Evolutionary conservation across 2,113 vertebrate species (phyloP), one percentile per base, ranked within the genome.

Genomic region (Aythya baeri): DNA sequence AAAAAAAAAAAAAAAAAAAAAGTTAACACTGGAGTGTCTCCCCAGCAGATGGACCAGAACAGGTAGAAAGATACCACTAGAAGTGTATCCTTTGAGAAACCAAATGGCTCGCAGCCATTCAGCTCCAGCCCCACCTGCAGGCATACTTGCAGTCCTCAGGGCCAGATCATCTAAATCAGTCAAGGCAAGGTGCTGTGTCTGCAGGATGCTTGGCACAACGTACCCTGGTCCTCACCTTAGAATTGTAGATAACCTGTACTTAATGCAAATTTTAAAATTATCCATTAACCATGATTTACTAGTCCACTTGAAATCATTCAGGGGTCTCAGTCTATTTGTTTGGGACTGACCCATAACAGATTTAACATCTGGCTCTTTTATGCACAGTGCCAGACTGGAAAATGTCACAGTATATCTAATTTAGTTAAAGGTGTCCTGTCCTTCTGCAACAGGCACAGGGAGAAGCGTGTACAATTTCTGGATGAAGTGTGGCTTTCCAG

Each of bases 401-500:
- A 89, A 67, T n/a, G 62, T 31, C 26, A 1, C 4, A 71, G 57
- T 59, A 21, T 17, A n/a, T 0, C 0, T 55, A 65, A 63, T 27
- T 55, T n/a, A 54, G 54, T 34, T 72, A 61, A 57, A 77, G 55
- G n/a, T 0, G 0, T 43, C 36, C 44, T 66, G 66, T 34, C 55
- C 31, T 81, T 26, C 3, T 14, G 43, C 34, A 34, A 52, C 62
- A 34, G 50, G 38, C 57, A 61, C 62, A 65, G 3, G 5, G 17
- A 61, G 79, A 46, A 61, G n/a, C n/a, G 61, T 81, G 79, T 71
- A 46, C 38, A n/a, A 8, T 63, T 72, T 74, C 70, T 91, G 52
- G 46, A 50, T 58, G 13, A 43, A 92, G 21, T 26, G 36, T 67
- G 18, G 6, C 61, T 77, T 54, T 61, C 31, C 50, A 55, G 62